phyloP scores from a whole-genome alignment of 2,888 invertebrate genomes.

The Lasiommata megera region DNA sequence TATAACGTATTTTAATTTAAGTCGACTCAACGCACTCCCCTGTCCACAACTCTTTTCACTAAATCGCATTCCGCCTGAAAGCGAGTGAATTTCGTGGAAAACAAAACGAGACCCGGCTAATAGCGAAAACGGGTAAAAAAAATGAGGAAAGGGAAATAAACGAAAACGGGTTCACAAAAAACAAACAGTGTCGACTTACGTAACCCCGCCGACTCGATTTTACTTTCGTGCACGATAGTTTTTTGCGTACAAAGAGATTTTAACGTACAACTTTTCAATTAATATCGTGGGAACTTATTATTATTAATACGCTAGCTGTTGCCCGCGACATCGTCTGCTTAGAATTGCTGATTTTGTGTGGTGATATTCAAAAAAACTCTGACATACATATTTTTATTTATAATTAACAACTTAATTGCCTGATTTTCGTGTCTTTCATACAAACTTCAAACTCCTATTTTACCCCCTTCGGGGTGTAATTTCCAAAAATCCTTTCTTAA shows the following conservation, averaged over 20 bases:
- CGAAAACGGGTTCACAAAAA: constrained; percentile 20
- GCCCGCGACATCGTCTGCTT: too few species aligned
- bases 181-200: constrained; percentile 13
- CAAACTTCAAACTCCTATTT: too few species aligned
- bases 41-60: constrained; percentile 36
- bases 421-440: too few species aligned
- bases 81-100: constrained; percentile 44
- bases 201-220: constrained; percentile 9
- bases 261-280: background rate
- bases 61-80: constrained; percentile 38
- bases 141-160: constrained; percentile 24
- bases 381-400: too few species aligned
- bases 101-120: constrained; percentile 37
- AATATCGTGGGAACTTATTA: too few species aligned
- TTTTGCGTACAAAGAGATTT: background rate
- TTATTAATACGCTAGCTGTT: too few species aligned
- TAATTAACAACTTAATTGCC: too few species aligned
- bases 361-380: too few species aligned
- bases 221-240: constrained; percentile 3
- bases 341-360: too few species aligned
- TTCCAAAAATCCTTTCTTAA: too few species aligned
- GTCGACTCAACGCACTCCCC: constrained; percentile 27
- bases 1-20: constrained; percentile 1
- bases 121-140: constrained; percentile 32
- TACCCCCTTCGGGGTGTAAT: too few species aligned